Conservation (phyloP, 2,888 invertebrate genomes). For the Notodonta ziczac region DNA sequence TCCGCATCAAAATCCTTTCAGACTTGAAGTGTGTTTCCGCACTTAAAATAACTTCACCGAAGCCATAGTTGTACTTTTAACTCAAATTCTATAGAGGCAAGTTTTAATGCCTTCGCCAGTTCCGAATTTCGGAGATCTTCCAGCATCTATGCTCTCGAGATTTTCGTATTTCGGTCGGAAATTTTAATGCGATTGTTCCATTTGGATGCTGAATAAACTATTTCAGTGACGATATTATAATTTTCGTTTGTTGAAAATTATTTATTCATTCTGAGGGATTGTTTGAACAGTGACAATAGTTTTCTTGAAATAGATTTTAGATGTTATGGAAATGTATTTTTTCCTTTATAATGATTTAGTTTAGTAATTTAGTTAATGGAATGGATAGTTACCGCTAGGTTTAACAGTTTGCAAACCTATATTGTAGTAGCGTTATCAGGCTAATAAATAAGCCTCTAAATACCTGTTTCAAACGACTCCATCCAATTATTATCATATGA, state of each 20-base stretch:
- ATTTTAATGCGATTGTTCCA: constrained; percentile 44
- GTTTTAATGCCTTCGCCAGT: constrained; percentile 60
- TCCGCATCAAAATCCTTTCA: constrained; percentile 34
- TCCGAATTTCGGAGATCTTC: constrained; percentile 40
- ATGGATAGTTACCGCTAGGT: too few relatives aligned
- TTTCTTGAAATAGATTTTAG: too few relatives aligned
- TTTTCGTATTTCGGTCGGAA: constrained; percentile 45
- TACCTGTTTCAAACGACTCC: not conserved
- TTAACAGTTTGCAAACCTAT: too few relatives aligned
- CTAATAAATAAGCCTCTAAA: not conserved
- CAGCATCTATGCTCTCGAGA: constrained; percentile 46
- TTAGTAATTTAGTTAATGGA: too few relatives aligned
- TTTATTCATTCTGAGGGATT: too few relatives aligned
- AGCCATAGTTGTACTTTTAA: constrained; percentile 53
- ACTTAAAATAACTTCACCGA: constrained; percentile 47
- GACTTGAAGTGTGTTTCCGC: constrained; percentile 31
- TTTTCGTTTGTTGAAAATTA: constrained; percentile 5
- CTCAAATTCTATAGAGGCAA: constrained; percentile 60
- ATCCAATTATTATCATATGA: constrained; percentile 20
- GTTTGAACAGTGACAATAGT: too few relatives aligned
- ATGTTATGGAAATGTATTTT: too few relatives aligned
- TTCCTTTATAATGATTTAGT: too few relatives aligned
- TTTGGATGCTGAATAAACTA: constrained; percentile 38
- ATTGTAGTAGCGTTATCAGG: too few relatives aligned
- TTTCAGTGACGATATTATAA: constrained; percentile 29